Evolutionary conservation across 2,797 vertebrate genomes (phyloP).

Genomic region (Buphagus erythrorhynchus): DNA sequence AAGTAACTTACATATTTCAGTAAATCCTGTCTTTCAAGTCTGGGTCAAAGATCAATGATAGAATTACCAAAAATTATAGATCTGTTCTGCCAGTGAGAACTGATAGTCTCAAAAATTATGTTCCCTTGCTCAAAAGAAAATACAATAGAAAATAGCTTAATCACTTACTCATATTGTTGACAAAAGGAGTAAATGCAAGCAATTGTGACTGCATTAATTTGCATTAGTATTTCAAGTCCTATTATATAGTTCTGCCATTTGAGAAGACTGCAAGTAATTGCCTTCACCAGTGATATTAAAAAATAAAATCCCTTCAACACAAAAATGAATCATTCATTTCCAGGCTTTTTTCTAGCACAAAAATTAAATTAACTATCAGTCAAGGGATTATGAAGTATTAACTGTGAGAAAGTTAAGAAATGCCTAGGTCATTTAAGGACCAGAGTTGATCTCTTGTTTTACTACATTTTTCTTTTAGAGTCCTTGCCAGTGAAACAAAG

Average conservation of each 20-base stretch:
- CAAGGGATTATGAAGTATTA: not conserved
- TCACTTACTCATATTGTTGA: not conserved
- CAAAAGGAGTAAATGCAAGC: not conserved
- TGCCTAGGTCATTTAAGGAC: not conserved
- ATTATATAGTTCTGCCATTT: not conserved
- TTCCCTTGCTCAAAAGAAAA: not conserved
- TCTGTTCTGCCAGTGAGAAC: not conserved
- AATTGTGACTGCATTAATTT: not conserved
- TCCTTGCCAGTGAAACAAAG: not conserved
- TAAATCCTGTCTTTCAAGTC: not conserved
- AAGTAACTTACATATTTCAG: not conserved
- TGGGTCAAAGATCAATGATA: not conserved
- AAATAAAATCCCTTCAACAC: not conserved
- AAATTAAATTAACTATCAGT: not conserved
- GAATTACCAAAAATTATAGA: not conserved
- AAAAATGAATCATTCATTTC: not conserved
- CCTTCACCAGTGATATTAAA: not conserved
- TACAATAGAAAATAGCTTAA: not conserved
- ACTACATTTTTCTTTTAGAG: not conserved
- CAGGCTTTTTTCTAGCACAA: not conserved
- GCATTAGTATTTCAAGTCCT: not conserved
- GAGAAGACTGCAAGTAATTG: not conserved
- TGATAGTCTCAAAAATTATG: not conserved
- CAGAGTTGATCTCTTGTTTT: not conserved
- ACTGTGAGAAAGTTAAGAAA: not conserved